These are phyloP conservation scores for Apistogramma diplotaenia DNA, from an alignment of 2,113 vertebrate genomes.

Conservation along the genomic window DNA sequence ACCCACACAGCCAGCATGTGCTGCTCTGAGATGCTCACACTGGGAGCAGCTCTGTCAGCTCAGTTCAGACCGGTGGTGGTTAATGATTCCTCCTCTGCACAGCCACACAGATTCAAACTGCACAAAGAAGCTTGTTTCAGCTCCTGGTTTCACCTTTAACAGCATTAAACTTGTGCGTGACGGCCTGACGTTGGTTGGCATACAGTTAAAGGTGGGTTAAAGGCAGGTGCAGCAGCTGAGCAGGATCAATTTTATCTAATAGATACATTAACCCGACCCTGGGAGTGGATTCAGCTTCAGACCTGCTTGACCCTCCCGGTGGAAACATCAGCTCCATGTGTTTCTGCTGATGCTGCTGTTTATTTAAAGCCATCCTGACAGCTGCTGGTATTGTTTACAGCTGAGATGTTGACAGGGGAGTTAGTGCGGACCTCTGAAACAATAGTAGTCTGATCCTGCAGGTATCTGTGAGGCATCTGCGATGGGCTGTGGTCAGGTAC, in stretches of 20 bases:
- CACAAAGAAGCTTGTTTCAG: no score
- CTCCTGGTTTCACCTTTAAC: no score
- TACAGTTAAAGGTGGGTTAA: not conserved
- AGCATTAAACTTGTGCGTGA: no score
- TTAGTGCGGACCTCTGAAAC: not conserved
- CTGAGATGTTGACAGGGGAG: not conserved
- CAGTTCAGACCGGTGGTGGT: no score
- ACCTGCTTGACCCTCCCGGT: not conserved
- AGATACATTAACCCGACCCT: not conserved
- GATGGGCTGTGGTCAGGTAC: conserved; percentile 3
- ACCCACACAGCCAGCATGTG: no score
- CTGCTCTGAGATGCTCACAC: no score
- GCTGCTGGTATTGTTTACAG: conserved; percentile 1
- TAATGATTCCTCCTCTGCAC: no score
- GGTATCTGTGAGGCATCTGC: not conserved
- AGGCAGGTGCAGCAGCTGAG: not conserved
- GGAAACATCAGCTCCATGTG: not conserved
- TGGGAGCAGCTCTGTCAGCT: no score
- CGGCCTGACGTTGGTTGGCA: not conserved
- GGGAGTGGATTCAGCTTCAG: not conserved
- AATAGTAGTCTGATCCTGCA: conserved; percentile 2
- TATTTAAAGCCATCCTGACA: conserved; percentile 37
- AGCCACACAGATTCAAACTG: no score
- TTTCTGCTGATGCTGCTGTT: not conserved
- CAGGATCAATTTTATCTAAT: not conserved